Conservation (phyloP, 2,888 invertebrate species). For the Euzophera pinguis region DNA sequence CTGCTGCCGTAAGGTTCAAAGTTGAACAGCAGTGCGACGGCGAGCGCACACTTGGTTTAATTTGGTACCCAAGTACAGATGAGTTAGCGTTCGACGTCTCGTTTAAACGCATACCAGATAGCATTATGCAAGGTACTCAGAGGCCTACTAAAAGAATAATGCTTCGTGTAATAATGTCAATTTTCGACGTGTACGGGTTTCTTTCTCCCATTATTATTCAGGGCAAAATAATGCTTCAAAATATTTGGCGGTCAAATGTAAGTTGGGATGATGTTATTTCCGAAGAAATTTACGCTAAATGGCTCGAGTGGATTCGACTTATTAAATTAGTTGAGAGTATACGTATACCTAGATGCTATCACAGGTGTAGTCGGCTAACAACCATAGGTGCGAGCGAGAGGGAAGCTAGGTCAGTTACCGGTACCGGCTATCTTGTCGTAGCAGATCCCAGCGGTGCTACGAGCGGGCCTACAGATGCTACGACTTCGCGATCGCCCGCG, state of each 20-base stretch:
- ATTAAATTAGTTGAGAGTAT: background rate
- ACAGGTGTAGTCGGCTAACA: too few species aligned
- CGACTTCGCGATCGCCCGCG: too few species aligned
- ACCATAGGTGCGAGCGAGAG: background rate
- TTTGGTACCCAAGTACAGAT: slow-evolving; percentile 15
- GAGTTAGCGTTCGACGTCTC: slow-evolving; percentile 16
- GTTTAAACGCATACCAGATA: slow-evolving; percentile 1
- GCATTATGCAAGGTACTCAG: background rate
- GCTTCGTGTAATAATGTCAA: background rate
- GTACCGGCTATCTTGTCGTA: too few species aligned
- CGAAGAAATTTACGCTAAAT: background rate
- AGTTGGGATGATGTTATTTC: background rate
- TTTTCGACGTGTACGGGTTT: background rate
- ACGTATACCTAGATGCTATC: background rate
- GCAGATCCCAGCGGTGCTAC: too few species aligned
- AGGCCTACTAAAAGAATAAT: background rate
- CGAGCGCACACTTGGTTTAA: slow-evolving; percentile 17
- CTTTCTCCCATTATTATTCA: background rate
- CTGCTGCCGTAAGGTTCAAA: slow-evolving; percentile 18
- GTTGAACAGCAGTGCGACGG: slow-evolving; percentile 15
- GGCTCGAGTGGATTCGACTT: background rate
- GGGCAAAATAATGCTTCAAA: background rate
- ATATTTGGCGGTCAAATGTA: background rate
- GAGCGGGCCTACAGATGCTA: too few species aligned
- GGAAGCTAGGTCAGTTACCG: background rate